Evolutionary conservation across 2,888 invertebrate species (phyloP).

Genomic region (Zygogramma bicolorata): DNA sequence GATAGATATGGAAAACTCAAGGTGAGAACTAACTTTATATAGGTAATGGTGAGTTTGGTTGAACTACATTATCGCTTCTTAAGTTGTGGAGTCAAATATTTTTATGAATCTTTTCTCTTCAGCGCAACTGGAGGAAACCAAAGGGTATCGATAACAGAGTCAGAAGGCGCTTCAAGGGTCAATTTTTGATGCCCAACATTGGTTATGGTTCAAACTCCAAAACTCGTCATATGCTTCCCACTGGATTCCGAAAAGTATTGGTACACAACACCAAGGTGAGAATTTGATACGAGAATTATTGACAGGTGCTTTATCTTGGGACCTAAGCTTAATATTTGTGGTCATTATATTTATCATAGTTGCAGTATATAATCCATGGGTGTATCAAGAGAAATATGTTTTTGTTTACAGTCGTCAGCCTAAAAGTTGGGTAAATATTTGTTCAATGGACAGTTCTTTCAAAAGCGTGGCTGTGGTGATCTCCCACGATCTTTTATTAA

Average conservation of each 20-base stretch:
- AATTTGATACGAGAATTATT: constrained; percentile 34
- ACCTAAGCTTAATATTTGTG: too few species aligned
- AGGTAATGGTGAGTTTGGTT: too few species aligned
- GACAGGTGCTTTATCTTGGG: too few species aligned
- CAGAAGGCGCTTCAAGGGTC: constrained; percentile 98
- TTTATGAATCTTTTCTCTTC: constrained; percentile 42
- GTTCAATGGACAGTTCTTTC: too few species aligned
- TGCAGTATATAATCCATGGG: too few species aligned
- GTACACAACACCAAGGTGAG: constrained; percentile 87
- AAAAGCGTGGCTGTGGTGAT: too few species aligned
- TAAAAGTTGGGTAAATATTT: too few species aligned
- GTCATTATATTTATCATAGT: too few species aligned
- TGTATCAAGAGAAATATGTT: too few species aligned
- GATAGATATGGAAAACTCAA: constrained; percentile 97
- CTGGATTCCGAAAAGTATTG: constrained; percentile 96
- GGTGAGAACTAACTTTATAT: constrained; percentile 68
- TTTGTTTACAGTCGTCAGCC: too few species aligned
- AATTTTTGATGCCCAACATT: constrained; percentile 98
- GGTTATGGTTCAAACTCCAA: constrained; percentile 97
- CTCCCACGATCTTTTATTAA: too few species aligned
- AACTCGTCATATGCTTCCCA: constrained; percentile 96
- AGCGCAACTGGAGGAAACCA: constrained; percentile 99
- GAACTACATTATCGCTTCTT: neutral
- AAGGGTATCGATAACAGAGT: constrained; percentile 99
- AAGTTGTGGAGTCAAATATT: neutral